Percentiles rank a stretch among this genome's conserved stretches.
These are phyloP conservation scores for Papilio protenor DNA, from an alignment of 2,888 invertebrate genomes.

Conservation along the genomic window DNA sequence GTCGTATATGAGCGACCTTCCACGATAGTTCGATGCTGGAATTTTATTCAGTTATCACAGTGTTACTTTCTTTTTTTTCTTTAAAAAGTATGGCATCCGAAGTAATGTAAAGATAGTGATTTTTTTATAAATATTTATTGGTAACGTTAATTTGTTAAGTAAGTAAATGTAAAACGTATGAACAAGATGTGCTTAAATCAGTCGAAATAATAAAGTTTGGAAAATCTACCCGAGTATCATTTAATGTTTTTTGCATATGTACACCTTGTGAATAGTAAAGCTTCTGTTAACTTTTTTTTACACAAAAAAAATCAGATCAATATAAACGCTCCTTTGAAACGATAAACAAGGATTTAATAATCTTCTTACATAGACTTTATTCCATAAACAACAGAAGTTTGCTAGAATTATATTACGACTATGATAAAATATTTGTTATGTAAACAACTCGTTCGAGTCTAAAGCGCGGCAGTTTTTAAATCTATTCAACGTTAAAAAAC, in stretches of 20 bases:
- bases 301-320: neutral
- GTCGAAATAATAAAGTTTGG: neutral
- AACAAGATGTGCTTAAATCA: neutral
- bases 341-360: conserved; percentile 5
- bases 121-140: neutral
- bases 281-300: neutral
- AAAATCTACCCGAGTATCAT: neutral
- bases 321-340: neutral
- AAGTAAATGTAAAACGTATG: neutral
- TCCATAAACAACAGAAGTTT: neutral
- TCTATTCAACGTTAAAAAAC: conserved; percentile 40
- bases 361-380: conserved; percentile 14
- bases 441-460: conserved; percentile 29
- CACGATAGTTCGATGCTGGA: conserved; percentile 14
- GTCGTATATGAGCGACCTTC: conserved; percentile 9
- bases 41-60: conserved; percentile 15
- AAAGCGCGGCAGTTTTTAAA: conserved; percentile 41
- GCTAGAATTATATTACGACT: conserved; percentile 12
- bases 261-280: neutral
- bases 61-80: neutral
- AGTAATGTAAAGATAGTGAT: neutral
- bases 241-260: neutral
- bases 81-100: neutral
- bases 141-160: neutral
- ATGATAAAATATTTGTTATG: conserved; percentile 42